Base-by-base conservation (phyloP, 1,140 invertebrate genomes). In the Campodea augens region DNA sequence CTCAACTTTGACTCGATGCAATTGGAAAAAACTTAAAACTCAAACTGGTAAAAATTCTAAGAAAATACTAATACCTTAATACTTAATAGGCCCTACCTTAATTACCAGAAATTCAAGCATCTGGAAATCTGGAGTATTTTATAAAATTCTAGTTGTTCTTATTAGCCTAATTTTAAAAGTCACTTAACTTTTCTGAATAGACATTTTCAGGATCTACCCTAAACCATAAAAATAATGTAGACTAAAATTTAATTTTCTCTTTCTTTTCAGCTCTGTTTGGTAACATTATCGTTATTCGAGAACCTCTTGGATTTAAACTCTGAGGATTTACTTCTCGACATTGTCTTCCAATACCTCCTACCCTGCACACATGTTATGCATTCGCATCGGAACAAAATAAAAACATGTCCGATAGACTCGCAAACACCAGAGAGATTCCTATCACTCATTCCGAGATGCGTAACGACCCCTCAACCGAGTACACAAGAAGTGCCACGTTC, bases 281-380 rank as follows among this genome's bases (percentile, higher is more conserved):
- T 93, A 1, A 89, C 90, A 0, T 60, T 98, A 50, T 78, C 84
- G 0, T 57, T 98, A 5, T 87, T 98, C 59, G 79, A 89, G 60
- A 92, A 89, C 0, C 63, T 98, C 43, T 68, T 97, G 21, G 78
- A 89, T 54, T 64, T 97, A 36, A 88, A 93, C 59, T 96, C 88
- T 63, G 93, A 98, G 66, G 93, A 98, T 61, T 73, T 96, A n/a
- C 89, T 96, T 81, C 68, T 93, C 53, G 86, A 92, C 57, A 65
- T 95, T 22, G 73, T 95, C 40, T 78, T 91, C 51, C 81, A 78
- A 64, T 81, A 91, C 57, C 65, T 96, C 39, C 71, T 82, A 51
- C 84, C 83, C 12, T 88, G 87, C 56, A 78, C 79, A n/a, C 88
- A 95, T 64, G 72, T 95, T 0, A 86, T 91, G 75, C 68, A 85